Base-by-base conservation (phyloP, 1,140 invertebrate genomes). In the Achatina immaculata region DNA sequence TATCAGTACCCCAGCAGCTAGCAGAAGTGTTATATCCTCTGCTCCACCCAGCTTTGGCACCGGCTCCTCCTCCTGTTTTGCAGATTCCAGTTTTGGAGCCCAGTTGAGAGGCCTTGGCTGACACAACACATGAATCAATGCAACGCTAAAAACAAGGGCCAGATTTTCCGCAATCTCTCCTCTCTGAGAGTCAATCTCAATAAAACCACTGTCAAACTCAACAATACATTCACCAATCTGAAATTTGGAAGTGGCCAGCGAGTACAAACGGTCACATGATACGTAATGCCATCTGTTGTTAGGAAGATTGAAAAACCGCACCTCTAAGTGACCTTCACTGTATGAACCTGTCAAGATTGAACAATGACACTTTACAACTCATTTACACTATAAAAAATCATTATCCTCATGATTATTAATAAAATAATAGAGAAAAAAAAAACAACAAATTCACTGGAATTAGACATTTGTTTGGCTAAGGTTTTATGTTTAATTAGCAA, bases 51-150 rank as follows among this genome's bases (percentile, higher is more conserved):
- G 74, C 43, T 48, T 72, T 4, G 85, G 74, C 21, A n/a, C 51
- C 40, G 34, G 36, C 16, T 36, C 78, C 78, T 74, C 82, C 76
- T 87, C 79, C 82, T 83, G 85, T 34, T 68, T 78, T n/a, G 85
- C 85, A 38, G 88, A 85, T 71, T 82, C 86, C 14, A 89, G 83
- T 14, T 84, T 82, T n/a, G 88, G 87, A 66, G 88, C 78, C 86
- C 86, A 88, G 62, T 82, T 80, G 3, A 75, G 51, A 16, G 87
- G 87, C 19, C 86, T 82, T 16, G 89, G 89, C 83, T 89, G 88
- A 71, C 88, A 89, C 28, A 90, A 83, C 19, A 89, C 88, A 80
- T 89, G 87, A 6, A 90, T 83, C 1, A 90, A 78, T 9, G 88
- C 85, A 4, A 89, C 85, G 58, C 84, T 83, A 73, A 90, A 89